Evolutionary conservation across 2,113 vertebrate genomes (phyloP), one percentile per base, ranked within the genome.

Genomic region (Rhea pennata): DNA sequence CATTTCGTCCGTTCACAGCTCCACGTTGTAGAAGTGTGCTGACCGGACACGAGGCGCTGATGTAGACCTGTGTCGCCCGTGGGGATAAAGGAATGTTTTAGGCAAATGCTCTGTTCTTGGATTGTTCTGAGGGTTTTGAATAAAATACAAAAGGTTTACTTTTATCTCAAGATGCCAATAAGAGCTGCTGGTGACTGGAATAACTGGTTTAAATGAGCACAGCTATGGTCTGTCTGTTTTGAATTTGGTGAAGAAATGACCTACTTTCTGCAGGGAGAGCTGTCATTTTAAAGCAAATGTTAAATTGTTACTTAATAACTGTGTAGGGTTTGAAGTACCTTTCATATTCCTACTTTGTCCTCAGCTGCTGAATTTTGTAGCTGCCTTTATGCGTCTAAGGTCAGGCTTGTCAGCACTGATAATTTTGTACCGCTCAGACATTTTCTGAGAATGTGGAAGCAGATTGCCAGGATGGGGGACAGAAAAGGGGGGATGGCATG

Each of bases 21-120:
- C 56, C 27, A 1, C 8, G 0, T 6, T 0, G 0, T 5, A 10
- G n/a, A 39, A 66, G 66, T 19, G 16, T 46, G 8, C 12, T 10
- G 40, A 26, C 11, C 26, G 9, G 29, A 15, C 0, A 0, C 7
- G 31, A 7, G 31, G 46, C 0, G 1, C 26, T 29, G 4, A 0
- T 7, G 23, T 69, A 33, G 66, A 22, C n/a, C 9, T 33, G 16
- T 27, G 65, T 31, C 53, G 6, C 40, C 51, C 66, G 53, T 21
- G 46, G 21, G 26, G 29, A 12, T 40, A 53, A 72, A 72, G 69
- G 51, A 46, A 22, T 15, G n/a, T 12, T 64, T 71, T 29, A 8
- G n/a, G 7, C n/a, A 2, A 40, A 31, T 19, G 75, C 74, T 67
- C 73, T 46, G 15, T 15, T 81, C 40, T 72, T 62, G 59, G 27